Base-by-base conservation (phyloP, 2,797 vertebrate species). In the Muscicapa striata region DNA sequence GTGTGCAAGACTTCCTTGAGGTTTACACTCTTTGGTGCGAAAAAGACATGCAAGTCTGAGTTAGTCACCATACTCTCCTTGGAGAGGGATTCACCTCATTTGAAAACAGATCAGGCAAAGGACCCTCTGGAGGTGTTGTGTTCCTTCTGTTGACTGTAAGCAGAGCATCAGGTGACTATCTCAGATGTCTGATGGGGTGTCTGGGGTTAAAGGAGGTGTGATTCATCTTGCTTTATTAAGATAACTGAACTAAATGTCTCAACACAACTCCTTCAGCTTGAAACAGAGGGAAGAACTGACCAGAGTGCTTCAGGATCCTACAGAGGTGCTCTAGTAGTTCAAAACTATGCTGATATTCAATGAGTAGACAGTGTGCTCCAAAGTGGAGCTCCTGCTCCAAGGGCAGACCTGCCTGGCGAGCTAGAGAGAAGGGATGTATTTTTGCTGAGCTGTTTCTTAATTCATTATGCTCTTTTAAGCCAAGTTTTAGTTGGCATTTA, bases 151-250 rank as follows among this genome's bases (percentile, higher is more conserved):
- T 64, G 84, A 24, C 79, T 81, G 2, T 81, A 91, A 94, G 87
- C 69, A 90, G 84, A 74, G 55, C 69, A 75, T 83, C 38, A 54
- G 57, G 40, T 94, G 84, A 72, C 79, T 58, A 6, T 87, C 82
- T 95, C 58, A 4, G 41, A 43, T 91, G 40, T 78, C 62, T 61
- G 23, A 40, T 54, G 26, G 75, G 46, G 62, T 2, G 0, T 85
- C 85, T n/a, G 9, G 76, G 62, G 66, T 86, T 89, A 74, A 80
- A 30, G 6, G 38, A 75, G 74, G 19, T 54, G 58, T 54, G 84
- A 94, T 91, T 93, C 89, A 72, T 95, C 82, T 91, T 73, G 45
- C 57, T 85, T 87, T 89, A 72, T 92, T 73, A 66, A 90, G 45
- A 52, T 41, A 46, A 36, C 54, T 32, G 15, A 77, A 43, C 23